Evolutionary conservation across 2,888 invertebrate genomes (phyloP), one percentile per base, ranked within the genome.

Genomic region (Cinara cedri): DNA sequence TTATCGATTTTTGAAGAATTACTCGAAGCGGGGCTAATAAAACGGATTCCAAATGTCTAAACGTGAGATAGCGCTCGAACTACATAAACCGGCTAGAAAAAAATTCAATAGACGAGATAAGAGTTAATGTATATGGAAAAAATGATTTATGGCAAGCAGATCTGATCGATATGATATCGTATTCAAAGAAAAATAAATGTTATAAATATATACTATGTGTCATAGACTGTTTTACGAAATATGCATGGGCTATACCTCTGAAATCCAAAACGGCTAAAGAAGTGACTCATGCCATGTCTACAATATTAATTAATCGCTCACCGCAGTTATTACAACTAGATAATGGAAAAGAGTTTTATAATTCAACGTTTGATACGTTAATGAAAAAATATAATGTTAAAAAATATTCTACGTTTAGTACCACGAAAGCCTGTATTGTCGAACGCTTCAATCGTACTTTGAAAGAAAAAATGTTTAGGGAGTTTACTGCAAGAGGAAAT

Each of bases 61-160:
- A 19, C 3, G 9, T 19, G 4, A 3, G 1, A 54, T 19, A 8
- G 54, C 54, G 46, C 10, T 46, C 14, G 46, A 75, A 54, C 16
- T 75, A 13, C 62, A 51, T n/a, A 54, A 34, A 6, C 51, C 46
- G 14, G n/a, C 63, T 0, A 63, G 74, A 26, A 62, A 60, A n/a
- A 65, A 63, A 19, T 75, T 44, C 21, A 9, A 13, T 1, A 46
- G 74, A 3, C 44, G 51, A 51, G 72, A 34, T n/a, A 81, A 70
- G 85, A 85, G 51, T n/a, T n/a, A 83, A 85, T 24, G 83, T 85
- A 49, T 85, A 84, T 81, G 85, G 84, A 57, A 82, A 86, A 11
- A 84, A 86, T 83, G 85, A 87, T 82, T 83, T 86, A n/a, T 86
- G 85, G 86, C 86, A 87, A 84, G 85, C 85, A n/a, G 86, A 87